A percentile compares a stretch with the other conserved stretches of the same genome.
Evolutionary conservation across 2,797 vertebrate genomes (phyloP).

Genomic region (Pangasius mekongensis): DNA sequence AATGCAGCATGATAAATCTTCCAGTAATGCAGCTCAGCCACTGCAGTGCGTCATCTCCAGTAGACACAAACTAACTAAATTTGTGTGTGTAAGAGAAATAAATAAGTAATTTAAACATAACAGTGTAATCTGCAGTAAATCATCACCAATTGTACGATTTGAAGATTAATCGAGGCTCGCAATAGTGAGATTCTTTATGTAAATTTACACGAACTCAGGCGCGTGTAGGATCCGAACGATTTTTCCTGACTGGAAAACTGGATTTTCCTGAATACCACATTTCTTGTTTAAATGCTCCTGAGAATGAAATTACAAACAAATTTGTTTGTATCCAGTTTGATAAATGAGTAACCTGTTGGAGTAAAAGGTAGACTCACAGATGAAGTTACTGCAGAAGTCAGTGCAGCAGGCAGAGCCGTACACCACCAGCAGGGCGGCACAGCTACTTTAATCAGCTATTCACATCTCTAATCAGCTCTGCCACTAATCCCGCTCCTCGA

Average conservation of each 20-base stretch:
- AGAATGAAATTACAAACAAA: neutral
- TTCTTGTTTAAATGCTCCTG: neutral
- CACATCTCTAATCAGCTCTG: slow-evolving; percentile 77
- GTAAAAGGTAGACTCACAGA: neutral
- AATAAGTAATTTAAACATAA: too few relatives aligned
- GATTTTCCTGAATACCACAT: neutral
- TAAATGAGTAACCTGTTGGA: neutral
- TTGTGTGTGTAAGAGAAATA: too few relatives aligned
- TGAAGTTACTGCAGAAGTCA: neutral
- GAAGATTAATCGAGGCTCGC: too few relatives aligned
- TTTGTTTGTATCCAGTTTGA: neutral
- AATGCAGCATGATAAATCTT: neutral
- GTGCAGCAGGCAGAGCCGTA: neutral
- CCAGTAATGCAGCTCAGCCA: too few relatives aligned
- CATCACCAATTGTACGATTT: neutral
- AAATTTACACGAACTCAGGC: too few relatives aligned
- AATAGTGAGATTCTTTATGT: too few relatives aligned
- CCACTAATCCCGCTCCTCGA: slow-evolving; percentile 81
- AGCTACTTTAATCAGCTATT: slow-evolving; percentile 61
- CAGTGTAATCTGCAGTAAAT: neutral
- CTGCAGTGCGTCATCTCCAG: neutral
- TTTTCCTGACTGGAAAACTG: neutral
- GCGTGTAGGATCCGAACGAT: neutral
- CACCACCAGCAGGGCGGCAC: slow-evolving; percentile 46
- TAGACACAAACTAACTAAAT: neutral